Evolutionary conservation across 2,797 vertebrate species (phyloP).

Genomic region (Notolepis coatsorum): DNA sequence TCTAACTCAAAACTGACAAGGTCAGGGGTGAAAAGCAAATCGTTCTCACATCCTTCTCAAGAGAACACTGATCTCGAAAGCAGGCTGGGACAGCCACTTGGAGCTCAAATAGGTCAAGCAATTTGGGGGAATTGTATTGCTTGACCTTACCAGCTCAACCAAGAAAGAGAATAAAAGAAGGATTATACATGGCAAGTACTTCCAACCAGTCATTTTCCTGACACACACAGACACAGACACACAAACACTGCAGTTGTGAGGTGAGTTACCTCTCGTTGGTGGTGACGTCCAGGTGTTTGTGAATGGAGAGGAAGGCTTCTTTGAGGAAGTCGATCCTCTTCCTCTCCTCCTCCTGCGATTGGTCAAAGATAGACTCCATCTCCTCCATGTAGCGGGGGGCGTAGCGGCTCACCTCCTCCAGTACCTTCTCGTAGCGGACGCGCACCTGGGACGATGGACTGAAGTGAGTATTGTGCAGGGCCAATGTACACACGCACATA

Average conservation of each 20-base stretch:
- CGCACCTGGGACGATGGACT: conserved; percentile 66
- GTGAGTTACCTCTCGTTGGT: conserved; percentile 83
- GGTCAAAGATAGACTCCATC: conserved; percentile 90
- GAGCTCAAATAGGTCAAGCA: no score
- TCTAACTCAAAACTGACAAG: no score
- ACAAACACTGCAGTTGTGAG: background rate
- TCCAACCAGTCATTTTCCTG: no score
- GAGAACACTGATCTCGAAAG: no score
- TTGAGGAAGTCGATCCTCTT: conserved; percentile 88
- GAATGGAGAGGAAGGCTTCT: conserved; percentile 85
- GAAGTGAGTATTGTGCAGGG: background rate
- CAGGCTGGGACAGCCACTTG: no score
- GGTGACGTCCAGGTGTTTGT: conserved; percentile 86
- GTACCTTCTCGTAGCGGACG: conserved; percentile 84
- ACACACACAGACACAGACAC: background rate
- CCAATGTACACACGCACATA: background rate
- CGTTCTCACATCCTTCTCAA: no score
- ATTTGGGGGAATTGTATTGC: no score
- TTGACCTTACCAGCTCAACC: no score
- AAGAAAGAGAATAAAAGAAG: background rate
- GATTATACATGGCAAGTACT: no score
- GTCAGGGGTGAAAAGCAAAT: no score
- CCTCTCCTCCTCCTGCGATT: conserved; percentile 86
- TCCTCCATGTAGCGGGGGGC: conserved; percentile 91
- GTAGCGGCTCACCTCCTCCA: conserved; percentile 87